phyloP scores from a whole-genome alignment of 2,888 invertebrate species.

The Tanypteryx hageni region DNA sequence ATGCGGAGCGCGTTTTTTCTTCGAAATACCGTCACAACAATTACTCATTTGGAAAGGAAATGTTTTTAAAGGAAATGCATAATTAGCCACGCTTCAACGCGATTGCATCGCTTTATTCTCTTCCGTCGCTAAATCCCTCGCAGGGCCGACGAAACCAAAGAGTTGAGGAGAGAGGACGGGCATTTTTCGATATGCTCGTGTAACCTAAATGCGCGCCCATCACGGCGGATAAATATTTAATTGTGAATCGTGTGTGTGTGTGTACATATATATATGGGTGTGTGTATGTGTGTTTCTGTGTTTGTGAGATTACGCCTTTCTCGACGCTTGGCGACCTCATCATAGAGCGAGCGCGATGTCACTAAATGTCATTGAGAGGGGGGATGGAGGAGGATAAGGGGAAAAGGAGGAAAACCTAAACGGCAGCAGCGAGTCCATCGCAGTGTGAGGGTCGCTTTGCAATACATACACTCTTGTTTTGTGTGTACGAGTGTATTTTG shows the following conservation, averaged over 20 bases:
- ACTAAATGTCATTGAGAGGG: conserved; percentile 9
- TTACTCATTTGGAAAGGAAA: neutral
- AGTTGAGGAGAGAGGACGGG: neutral
- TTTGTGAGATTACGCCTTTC: neutral
- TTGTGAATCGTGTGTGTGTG: neutral
- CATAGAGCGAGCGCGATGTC: neutral
- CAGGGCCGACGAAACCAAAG: neutral
- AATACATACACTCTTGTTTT: neutral
- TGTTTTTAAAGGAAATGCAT: neutral
- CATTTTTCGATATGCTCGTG: neutral
- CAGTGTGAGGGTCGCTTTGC: neutral
- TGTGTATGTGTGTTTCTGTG: too few species aligned
- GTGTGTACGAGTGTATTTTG: neutral
- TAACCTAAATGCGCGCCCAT: neutral
- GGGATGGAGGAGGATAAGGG: neutral
- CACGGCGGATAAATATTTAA: neutral
- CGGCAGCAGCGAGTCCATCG: neutral
- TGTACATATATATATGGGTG: too few species aligned
- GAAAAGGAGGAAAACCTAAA: too few species aligned
- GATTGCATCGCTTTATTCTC: neutral
- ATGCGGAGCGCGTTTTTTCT: too few species aligned
- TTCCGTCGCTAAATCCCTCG: neutral
- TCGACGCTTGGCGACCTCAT: neutral
- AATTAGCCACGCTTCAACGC: neutral
- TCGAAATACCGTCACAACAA: too few species aligned